Evolutionary conservation across 2,113 vertebrate genomes (phyloP).

Genomic region (Hydrolagus affinis): DNA sequence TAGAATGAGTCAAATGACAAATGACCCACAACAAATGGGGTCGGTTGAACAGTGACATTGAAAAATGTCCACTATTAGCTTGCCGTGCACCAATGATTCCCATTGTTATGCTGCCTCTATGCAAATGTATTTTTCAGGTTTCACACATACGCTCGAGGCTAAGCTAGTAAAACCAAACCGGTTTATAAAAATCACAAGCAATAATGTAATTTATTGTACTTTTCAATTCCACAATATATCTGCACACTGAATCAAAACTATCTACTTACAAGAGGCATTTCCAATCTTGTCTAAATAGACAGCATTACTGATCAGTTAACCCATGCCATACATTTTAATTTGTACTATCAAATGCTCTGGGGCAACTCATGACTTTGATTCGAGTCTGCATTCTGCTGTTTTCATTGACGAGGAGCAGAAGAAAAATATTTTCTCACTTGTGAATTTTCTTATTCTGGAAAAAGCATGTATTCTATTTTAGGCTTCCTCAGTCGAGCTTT

Average conservation of each 20-base stretch:
- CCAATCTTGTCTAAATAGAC: background rate
- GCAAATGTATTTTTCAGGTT: slow-evolving; percentile 3
- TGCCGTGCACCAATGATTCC: no score
- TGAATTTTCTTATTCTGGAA: background rate
- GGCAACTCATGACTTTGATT: background rate
- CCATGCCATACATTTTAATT: background rate
- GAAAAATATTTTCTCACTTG: background rate
- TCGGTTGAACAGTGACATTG: slow-evolving; percentile 13
- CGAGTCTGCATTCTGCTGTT: background rate
- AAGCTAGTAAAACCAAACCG: background rate
- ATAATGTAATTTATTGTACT: background rate
- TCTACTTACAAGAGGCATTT: background rate
- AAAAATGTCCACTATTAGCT: slow-evolving; percentile 12
- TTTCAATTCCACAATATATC: background rate
- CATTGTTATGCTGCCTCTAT: background rate
- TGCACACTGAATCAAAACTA: background rate
- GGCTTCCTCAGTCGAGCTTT: background rate
- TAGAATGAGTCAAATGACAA: slow-evolving; percentile 1
- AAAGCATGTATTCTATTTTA: background rate
- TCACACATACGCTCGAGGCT: background rate
- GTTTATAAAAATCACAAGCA: background rate
- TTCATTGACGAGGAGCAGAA: background rate
- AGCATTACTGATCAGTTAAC: background rate
- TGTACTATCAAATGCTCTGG: background rate
- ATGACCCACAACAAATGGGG: slow-evolving; percentile 1